Evolutionary conservation across 2,797 vertebrate genomes (phyloP), one percentile per base, ranked within the genome.

Genomic region (Tamandua tetradactyla): DNA sequence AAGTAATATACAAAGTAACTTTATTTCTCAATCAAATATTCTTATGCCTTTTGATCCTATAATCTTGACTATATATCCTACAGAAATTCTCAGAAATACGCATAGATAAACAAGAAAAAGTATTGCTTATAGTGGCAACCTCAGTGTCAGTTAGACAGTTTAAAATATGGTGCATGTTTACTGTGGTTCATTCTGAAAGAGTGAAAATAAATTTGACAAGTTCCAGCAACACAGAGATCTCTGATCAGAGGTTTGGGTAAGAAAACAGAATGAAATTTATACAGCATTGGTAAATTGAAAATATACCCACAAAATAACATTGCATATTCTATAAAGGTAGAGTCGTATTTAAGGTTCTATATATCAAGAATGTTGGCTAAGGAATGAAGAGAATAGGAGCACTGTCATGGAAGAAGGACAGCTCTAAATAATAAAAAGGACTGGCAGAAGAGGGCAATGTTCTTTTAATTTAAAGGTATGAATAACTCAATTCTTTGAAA

Each of bases 401-500:
- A 69, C 15, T n/a, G 42, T 57, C 8, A 75, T 69, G 25, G 88
- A 93, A 62, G 47, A 78, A 82, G 42, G 37, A 4, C 9, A 79
- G 93, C 92, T 95, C 44, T 81, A 68, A 42, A 71, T 27, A 40
- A 80, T 64, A 87, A 69, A 44, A 17, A 22, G 62, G 12, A 52
- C 12, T 57, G 68, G 25, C 32, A 79, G 17, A 78, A 64, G 40
- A 83, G 52, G 15, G 22, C 42, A 69, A 40, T 47, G 7, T 44
- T 5, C 23, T 78, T 84, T 40, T 80, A 75, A 92, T 87, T 96
- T 84, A 55, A 76, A 89, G 42, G 4, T 82, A 3, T 61, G 30
- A 55, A 91, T 64, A 89, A 78, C 61, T 89, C 30, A 47, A 47
- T 61, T 64, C 2, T 81, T 96, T 89, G 30, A 91, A 90, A 79